Evolutionary conservation across 2,888 invertebrate species (phyloP), one percentile per base, ranked within the genome.

Genomic region (Microctonus brassicae): DNA sequence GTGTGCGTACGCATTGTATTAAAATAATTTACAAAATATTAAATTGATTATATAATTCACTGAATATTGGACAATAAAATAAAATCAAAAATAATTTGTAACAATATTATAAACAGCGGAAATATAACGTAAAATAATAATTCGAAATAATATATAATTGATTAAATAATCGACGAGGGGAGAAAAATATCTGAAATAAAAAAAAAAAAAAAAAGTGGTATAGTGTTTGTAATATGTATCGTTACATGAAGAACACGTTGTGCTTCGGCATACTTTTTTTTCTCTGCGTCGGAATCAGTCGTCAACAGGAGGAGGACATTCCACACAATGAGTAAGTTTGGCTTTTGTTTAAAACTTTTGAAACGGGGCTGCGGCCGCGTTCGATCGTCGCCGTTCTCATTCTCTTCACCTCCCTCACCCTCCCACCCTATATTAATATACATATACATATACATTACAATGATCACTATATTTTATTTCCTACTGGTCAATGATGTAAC

Each of bases 231-330:
- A 60, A 42, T 47, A 77, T 76, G 75, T 64, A 76, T 74, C 77
- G 72, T 65, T 75, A 73, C 70, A 70, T 69, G 20, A 75, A 71
- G 52, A 73, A 64, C 61, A 74, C 77, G 65, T 53, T 82, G 73
- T 82, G 79, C 76, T 79, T 80, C 72, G 82, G 82, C 75, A 79
- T 86, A 73, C 75, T 86, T 70, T 78, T 88, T 73, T 80, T 88
- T 57, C 80, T 88, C 76, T 84, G 91, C 80, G 90, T 88, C 77
- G 87, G 88, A 63, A 88, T 86, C 76, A 89, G 89, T 80, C 87
- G 91, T 82, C 95, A 95, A 89, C 95, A 95, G 89, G 94, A 95
- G 84, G 95, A 95, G 90, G 95, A 95, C 88, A 95, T 95, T 86
- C 95, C 95, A 73, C 95, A 95, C 88, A 94, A 94, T 89, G 95